These are phyloP conservation scores for Theretra japonica DNA, from an alignment of 2,888 invertebrate genomes.

Conservation along the genomic window DNA sequence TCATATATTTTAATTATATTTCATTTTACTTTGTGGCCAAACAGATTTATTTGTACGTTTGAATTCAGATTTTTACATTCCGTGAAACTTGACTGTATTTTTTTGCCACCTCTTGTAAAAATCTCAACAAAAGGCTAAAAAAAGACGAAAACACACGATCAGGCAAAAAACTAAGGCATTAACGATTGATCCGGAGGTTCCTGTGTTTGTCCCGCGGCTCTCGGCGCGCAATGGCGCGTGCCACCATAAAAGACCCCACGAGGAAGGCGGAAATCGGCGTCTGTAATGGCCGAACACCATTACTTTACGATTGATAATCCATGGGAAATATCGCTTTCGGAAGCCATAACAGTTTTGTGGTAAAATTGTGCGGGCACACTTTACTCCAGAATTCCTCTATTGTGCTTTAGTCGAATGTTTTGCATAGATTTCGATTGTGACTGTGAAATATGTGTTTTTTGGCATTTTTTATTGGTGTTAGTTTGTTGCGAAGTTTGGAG, in stretches of 20 bases:
- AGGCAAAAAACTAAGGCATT: slow-evolving; percentile 48
- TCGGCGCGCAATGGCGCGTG: slow-evolving; percentile 78
- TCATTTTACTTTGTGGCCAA: no score
- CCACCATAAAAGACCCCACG: slow-evolving; percentile 78
- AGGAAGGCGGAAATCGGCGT: slow-evolving; percentile 78
- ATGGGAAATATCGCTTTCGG: slow-evolving; percentile 78
- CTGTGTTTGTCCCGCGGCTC: slow-evolving; percentile 62
- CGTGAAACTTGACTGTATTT: no score
- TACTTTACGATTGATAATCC: slow-evolving; percentile 83
- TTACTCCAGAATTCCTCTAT: slow-evolving; percentile 49
- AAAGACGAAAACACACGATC: slow-evolving; percentile 9
- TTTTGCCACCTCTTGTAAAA: no score
- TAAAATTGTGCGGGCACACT: slow-evolving; percentile 76
- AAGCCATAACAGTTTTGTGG: slow-evolving; percentile 84
- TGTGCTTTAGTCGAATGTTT: slow-evolving; percentile 39
- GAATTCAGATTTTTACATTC: no score
- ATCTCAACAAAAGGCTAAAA: background rate
- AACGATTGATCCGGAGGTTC: slow-evolving; percentile 54
- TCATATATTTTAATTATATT: background rate
- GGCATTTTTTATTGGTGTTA: background rate
- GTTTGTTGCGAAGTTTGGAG: background rate
- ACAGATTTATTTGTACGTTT: no score
- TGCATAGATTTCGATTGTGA: slow-evolving; percentile 41
- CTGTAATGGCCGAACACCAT: slow-evolving; percentile 83
- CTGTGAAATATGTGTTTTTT: slow-evolving; percentile 56